phyloP scores from a whole-genome alignment of 2,888 invertebrate genomes.

The Torymus auratus region DNA sequence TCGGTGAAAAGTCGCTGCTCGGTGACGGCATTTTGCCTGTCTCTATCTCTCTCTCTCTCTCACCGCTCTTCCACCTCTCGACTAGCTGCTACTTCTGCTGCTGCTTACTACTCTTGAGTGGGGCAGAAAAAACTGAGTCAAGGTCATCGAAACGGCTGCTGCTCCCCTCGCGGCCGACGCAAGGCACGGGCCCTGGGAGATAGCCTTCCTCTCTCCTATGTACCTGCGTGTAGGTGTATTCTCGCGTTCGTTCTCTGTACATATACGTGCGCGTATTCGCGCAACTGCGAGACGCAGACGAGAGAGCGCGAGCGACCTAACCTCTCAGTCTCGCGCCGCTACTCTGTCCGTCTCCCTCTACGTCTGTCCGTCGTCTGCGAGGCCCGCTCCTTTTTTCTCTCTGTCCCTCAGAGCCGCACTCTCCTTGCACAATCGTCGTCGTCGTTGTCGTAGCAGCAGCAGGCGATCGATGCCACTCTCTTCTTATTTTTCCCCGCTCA shows the following conservation, averaged over 20 bases:
- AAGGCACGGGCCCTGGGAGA: too few relatives aligned
- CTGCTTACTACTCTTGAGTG: conserved; percentile 11
- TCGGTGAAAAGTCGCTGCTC: conserved; percentile 42
- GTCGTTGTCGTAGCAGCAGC: too few relatives aligned
- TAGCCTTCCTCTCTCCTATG: too few relatives aligned
- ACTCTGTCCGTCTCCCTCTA: conserved; percentile 1
- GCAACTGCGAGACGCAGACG: background rate
- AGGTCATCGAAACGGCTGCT: conserved; percentile 29
- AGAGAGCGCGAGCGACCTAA: conserved; percentile 34
- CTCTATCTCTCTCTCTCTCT: too few relatives aligned
- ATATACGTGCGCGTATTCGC: background rate
- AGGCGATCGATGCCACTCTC: background rate
- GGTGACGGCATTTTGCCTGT: conserved; percentile 28
- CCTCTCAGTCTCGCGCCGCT: conserved; percentile 31
- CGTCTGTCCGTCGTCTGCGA: conserved; percentile 43
- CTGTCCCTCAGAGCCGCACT: conserved; percentile 44
- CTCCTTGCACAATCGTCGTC: background rate
- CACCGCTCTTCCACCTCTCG: too few relatives aligned
- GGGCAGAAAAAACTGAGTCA: conserved; percentile 21
- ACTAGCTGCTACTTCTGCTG: background rate
- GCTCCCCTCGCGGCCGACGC: background rate
- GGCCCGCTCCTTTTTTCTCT: conserved; percentile 7
- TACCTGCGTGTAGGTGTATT: too few relatives aligned
- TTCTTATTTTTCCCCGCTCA: too few relatives aligned
- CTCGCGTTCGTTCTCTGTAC: too few relatives aligned